These are phyloP conservation scores for Pollenia angustigena DNA, from an alignment of 2,888 invertebrate species.

Conservation along the genomic window DNA sequence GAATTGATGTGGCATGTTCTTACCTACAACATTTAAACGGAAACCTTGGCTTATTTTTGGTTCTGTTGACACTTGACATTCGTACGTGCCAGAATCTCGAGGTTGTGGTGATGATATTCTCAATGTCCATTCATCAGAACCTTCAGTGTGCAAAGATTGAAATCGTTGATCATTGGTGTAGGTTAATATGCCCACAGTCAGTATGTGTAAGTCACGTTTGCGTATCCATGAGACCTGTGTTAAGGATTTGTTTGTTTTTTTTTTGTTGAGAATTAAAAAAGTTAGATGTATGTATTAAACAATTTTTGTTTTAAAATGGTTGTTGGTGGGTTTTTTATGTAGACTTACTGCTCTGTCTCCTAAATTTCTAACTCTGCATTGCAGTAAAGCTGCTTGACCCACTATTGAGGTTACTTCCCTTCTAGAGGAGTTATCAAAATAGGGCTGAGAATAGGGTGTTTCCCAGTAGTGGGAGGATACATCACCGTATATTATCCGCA, in stretches of 20 bases:
- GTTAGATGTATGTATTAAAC: no score
- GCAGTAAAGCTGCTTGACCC: constrained; percentile 93
- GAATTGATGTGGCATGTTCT: constrained; percentile 78
- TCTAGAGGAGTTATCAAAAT: constrained; percentile 94
- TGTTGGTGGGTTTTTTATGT: not conserved
- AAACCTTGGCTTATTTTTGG: constrained; percentile 90
- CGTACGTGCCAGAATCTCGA: constrained; percentile 88
- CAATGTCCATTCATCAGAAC: constrained; percentile 89
- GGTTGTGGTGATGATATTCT: constrained; percentile 88
- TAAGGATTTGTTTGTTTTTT: not conserved
- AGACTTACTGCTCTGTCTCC: constrained; percentile 93
- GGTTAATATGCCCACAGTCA: constrained; percentile 89
- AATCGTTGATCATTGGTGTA: constrained; percentile 90
- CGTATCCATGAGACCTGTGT: constrained; percentile 92
- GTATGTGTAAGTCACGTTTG: constrained; percentile 91
- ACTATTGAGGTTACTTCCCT: constrained; percentile 94
- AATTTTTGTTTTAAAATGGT: not conserved
- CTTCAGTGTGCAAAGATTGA: constrained; percentile 88
- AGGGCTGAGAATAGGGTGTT: constrained; percentile 91
- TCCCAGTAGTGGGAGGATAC: constrained; percentile 84
- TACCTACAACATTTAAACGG: constrained; percentile 89
- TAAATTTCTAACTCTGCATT: constrained; percentile 93
- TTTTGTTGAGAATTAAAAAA: not conserved
- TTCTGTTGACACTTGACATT: constrained; percentile 91
- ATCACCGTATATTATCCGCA: constrained; percentile 83